These are phyloP conservation scores for Reticulitermes lucifugus DNA, from an alignment of 2,888 invertebrate genomes.

Conservation along the genomic window DNA sequence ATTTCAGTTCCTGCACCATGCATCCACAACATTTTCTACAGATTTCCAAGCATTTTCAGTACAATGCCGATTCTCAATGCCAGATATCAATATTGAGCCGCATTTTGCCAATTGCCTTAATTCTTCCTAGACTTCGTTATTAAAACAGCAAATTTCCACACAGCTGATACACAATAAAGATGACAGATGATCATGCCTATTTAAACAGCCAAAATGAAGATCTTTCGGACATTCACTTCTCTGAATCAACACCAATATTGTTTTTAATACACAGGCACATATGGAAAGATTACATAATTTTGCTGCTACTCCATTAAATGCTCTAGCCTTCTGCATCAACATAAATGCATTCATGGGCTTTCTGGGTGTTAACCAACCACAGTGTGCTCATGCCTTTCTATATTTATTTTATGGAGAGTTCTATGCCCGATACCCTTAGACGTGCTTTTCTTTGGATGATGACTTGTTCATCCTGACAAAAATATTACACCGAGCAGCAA, in stretches of 20 bases:
- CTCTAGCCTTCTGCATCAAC: too few relatives aligned
- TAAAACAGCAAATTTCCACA: not conserved
- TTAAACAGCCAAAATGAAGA: not conserved
- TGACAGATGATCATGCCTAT: not conserved
- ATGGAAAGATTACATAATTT: not conserved
- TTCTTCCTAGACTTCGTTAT: not conserved
- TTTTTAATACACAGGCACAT: not conserved
- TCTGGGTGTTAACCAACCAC: not conserved
- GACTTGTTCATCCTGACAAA: not conserved
- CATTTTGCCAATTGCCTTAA: not conserved
- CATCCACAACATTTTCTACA: not conserved
- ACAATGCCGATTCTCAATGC: not conserved
- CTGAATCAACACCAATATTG: not conserved
- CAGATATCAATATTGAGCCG: not conserved
- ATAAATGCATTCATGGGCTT: not conserved
- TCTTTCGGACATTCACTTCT: not conserved
- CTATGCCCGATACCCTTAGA: not conserved
- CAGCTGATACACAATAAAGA: not conserved
- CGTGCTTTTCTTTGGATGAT: not conserved
- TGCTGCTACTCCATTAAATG: not conserved
- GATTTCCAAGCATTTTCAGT: not conserved
- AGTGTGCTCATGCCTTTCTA: not conserved
- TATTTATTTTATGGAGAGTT: not conserved
- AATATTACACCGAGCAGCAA: not conserved
- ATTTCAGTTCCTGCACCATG: not conserved